phyloP scores from a whole-genome alignment of 1,140 invertebrate genomes.

The Drosophila insularis region DNA sequence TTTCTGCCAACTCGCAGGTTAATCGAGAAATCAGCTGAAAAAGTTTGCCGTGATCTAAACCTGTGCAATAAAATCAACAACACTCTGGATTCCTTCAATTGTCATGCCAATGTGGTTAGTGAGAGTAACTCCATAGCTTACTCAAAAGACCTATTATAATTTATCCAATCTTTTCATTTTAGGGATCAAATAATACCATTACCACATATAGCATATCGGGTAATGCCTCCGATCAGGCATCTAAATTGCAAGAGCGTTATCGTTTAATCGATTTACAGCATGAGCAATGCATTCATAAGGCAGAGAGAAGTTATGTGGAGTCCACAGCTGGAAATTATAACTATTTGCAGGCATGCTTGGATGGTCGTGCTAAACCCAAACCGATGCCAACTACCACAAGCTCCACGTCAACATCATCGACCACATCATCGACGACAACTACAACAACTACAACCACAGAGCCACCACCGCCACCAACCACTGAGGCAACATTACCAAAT shows the following conservation, averaged over 20 bases:
- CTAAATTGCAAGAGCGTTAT: constrained; percentile 70
- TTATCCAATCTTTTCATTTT: neutral
- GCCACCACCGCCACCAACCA: constrained; percentile 48
- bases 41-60: constrained; percentile 48
- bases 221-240: constrained; percentile 68
- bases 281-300: constrained; percentile 55
- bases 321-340: constrained; percentile 67
- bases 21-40: constrained; percentile 42
- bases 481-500: constrained; percentile 37
- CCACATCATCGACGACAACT: constrained; percentile 40
- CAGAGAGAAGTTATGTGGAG: constrained; percentile 66
- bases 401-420: constrained; percentile 11
- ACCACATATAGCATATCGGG: constrained; percentile 71
- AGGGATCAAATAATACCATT: constrained; percentile 77
- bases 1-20: constrained; percentile 46
- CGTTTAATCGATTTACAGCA: constrained; percentile 66
- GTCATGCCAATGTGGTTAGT: constrained; percentile 68
- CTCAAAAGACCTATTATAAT: neutral
- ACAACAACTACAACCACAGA: constrained; percentile 43
- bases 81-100: constrained; percentile 68
- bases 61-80: constrained; percentile 43
- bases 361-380: constrained; percentile 55
- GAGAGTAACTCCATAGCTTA: neutral
- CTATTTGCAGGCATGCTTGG: constrained; percentile 67
- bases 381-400: constrained; percentile 38